phyloP scores from a whole-genome alignment of 2,113 vertebrate species.

The Forbesichthys papilliferus region DNA sequence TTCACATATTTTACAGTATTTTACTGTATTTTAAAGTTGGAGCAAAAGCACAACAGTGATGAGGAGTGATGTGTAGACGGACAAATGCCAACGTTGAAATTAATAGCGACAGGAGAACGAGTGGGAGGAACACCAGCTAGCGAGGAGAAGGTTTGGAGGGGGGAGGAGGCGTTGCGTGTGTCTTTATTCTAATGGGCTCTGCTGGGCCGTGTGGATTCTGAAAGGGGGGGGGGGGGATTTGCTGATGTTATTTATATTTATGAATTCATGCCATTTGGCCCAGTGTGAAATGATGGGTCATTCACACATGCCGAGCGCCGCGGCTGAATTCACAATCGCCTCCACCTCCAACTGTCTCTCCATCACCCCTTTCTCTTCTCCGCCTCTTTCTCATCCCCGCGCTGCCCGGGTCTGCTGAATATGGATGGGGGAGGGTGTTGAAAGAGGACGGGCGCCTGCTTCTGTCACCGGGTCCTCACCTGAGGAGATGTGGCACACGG shows the following conservation, averaged over 20 bases:
- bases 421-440: conserved; percentile 65
- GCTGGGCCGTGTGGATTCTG: conserved; percentile 65
- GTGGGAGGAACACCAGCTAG: background rate
- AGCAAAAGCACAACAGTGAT: conserved; percentile 24
- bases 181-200: conserved; percentile 67
- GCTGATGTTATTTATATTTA: conserved; percentile 83
- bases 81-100: conserved; percentile 37
- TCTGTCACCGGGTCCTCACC: conserved; percentile 71
- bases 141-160: conserved; percentile 18
- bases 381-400: background rate
- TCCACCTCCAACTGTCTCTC: conserved; percentile 2
- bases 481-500: conserved; percentile 65
- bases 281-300: conserved; percentile 82
- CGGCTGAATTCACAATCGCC: conserved; percentile 81
- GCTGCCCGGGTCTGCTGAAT: conserved; percentile 75
- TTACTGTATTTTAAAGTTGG: background rate
- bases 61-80: conserved; percentile 13
- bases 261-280: conserved; percentile 83
- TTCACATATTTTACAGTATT: no score
- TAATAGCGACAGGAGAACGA: conserved; percentile 43
- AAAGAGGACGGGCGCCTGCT: conserved; percentile 54
- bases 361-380: conserved; percentile 17
- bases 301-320: conserved; percentile 80
- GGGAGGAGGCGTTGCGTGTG: conserved; percentile 45
- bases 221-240: conserved; percentile 70